These are phyloP conservation scores for Exaiptasia diaphana DNA, from an alignment of 64 coral and sea anemone species.

Conservation along the genomic window DNA sequence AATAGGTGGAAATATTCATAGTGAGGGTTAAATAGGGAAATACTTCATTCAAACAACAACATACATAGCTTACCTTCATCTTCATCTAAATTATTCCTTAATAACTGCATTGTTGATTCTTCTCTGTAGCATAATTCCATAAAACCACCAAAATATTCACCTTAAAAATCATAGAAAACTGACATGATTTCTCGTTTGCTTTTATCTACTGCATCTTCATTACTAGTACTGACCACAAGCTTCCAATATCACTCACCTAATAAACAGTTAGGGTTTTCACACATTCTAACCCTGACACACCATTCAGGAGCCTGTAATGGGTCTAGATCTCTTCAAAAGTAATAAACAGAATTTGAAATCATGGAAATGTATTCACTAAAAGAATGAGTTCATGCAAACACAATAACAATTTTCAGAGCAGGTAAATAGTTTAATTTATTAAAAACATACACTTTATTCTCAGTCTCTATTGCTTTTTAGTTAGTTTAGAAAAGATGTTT, in stretches of 20 bases:
- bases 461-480: too few species aligned
- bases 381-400: too few species aligned
- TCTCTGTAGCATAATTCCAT: conserved; percentile 74
- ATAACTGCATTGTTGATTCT: conserved; percentile 81
- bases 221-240: too few species aligned
- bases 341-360: not conserved
- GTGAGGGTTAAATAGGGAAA: not conserved
- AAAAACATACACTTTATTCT: too few species aligned
- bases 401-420: too few species aligned
- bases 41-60: not conserved
- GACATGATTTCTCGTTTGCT: too few species aligned
- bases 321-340: conserved; percentile 73
- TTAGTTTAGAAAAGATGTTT: too few species aligned
- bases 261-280: conserved; percentile 87
- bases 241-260: conserved; percentile 91
- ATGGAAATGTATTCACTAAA: too few species aligned
- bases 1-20: not conserved
- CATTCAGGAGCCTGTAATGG: conserved; percentile 93
- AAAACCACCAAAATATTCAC: conserved; percentile 82
- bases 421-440: too few species aligned
- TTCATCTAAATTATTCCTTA: conserved; percentile 56
- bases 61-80: not conserved
- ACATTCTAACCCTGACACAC: conserved; percentile 86
- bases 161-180: conserved; percentile 17
- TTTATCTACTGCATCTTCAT: too few species aligned